phyloP scores from a whole-genome alignment of 2,888 invertebrate species.

The Stenodera caucasica region DNA sequence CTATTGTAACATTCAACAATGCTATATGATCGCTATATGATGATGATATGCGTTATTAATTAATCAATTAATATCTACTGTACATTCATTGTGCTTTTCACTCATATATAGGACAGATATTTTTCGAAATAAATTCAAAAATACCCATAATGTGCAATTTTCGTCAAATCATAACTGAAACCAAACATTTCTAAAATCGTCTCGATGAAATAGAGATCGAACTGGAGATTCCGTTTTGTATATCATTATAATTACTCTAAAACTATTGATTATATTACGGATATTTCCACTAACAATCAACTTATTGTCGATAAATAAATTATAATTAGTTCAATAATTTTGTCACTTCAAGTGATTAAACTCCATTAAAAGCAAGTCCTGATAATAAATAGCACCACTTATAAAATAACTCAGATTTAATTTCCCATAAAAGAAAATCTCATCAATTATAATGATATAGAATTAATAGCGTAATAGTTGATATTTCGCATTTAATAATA shows the following conservation, averaged over 20 bases:
- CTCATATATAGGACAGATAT: background rate
- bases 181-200: too few relatives aligned
- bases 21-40: background rate
- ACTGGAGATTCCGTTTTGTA: too few relatives aligned
- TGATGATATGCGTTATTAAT: constrained; percentile 2
- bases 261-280: background rate
- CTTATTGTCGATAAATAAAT: constrained; percentile 1
- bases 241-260: background rate
- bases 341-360: background rate
- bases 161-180: too few relatives aligned
- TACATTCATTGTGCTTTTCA: constrained; percentile 5
- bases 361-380: background rate
- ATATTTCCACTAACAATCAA: background rate
- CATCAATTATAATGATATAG: background rate
- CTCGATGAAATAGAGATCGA: too few relatives aligned
- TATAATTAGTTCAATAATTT: background rate
- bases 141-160: background rate
- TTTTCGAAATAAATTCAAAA: background rate
- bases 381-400: background rate
- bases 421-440: background rate
- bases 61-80: background rate
- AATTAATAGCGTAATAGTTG: background rate
- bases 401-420: background rate
- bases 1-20: background rate
- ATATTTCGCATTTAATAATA: constrained; percentile 1